Evolutionary conservation across 2,797 vertebrate species (phyloP), one percentile per base, ranked within the genome.

Genomic region (Dendrocincla fuliginosa): DNA sequence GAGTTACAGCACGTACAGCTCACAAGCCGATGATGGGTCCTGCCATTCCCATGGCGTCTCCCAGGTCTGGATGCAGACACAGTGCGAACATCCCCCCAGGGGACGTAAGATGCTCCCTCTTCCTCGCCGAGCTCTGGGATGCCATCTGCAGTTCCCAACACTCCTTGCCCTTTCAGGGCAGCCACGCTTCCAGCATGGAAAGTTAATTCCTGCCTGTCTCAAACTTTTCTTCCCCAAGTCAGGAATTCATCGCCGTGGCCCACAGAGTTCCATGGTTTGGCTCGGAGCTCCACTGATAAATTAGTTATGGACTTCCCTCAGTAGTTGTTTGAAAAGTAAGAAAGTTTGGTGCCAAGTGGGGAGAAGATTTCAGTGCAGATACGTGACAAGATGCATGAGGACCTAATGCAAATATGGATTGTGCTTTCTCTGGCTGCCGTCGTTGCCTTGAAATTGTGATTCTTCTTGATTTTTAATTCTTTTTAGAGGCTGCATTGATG

Each of bases 141-240:
- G 80, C 96, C 94, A 96, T 96, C 95, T 97, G 96, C 95, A 69
- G 70, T 86, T 95, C 94, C 95, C 95, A 95, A 94, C 94, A 95
- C 96, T 97, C 80, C 93, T 42, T 96, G 96, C 94, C 95, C 96
- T 95, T 93, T 90, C 24, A 25, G 96, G 94, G 95, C 96, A 96
- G 87, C 89, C 91, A 77, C 71, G 1, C 42, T 95, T 82, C 91
- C 91, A 95, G 87, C 82, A 4, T 2, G n/a, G 78, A 83, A 95
- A 96, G 78, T 94, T 93, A 96, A 92, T 94, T 94, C 27, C 10
- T 85, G 47, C 68, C 75, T 83, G 71, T 60, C 94, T 96, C 75
- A 89, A 95, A 96, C 78, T 96, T 95, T 85, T 46, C 81, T 74
- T 94, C 49, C 78, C 5, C 0, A 56, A 96, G 84, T 80, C 8